These are phyloP conservation scores for Rhodophaea formosa DNA, from an alignment of 2,888 invertebrate genomes.

Conservation along the genomic window DNA sequence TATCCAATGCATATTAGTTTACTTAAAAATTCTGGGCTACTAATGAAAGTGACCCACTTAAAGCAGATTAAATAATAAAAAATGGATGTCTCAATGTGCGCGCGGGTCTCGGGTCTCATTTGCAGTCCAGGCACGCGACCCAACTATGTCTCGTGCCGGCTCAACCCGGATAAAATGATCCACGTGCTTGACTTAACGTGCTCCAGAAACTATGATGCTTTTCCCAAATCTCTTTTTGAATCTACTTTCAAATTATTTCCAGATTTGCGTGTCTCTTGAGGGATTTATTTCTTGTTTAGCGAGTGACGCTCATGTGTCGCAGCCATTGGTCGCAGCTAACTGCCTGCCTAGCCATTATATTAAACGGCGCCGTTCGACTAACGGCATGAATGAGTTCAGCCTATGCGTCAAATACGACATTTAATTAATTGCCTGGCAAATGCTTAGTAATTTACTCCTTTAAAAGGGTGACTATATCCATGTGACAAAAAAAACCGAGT, in stretches of 20 bases:
- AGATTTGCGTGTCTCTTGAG: background rate
- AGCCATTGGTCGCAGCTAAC: too few species aligned
- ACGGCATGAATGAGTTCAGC: too few species aligned
- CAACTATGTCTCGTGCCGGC: constrained; percentile 46
- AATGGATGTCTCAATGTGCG: constrained; percentile 57
- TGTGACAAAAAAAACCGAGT: too few species aligned
- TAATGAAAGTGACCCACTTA: constrained; percentile 15
- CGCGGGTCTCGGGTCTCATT: constrained; percentile 38
- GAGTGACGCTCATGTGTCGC: too few species aligned
- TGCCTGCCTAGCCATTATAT: too few species aligned
- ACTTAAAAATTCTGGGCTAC: background rate
- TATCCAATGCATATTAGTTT: background rate
- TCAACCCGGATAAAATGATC: constrained; percentile 47
- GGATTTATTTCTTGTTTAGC: too few species aligned
- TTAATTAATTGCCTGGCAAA: too few species aligned
- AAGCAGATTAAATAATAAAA: constrained; percentile 28
- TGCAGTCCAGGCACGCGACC: constrained; percentile 54
- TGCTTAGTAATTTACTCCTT: too few species aligned
- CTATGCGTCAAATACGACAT: too few species aligned
- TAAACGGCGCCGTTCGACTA: too few species aligned
- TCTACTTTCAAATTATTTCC: constrained; percentile 3
- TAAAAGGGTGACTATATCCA: too few species aligned
- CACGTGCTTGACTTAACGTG: constrained; percentile 42
- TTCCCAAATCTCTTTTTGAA: constrained; percentile 29
- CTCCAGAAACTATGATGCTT: constrained; percentile 35